These are phyloP conservation scores for Tetragonula carbonaria DNA, from an alignment of 2,888 invertebrate genomes.

Conservation along the genomic window DNA sequence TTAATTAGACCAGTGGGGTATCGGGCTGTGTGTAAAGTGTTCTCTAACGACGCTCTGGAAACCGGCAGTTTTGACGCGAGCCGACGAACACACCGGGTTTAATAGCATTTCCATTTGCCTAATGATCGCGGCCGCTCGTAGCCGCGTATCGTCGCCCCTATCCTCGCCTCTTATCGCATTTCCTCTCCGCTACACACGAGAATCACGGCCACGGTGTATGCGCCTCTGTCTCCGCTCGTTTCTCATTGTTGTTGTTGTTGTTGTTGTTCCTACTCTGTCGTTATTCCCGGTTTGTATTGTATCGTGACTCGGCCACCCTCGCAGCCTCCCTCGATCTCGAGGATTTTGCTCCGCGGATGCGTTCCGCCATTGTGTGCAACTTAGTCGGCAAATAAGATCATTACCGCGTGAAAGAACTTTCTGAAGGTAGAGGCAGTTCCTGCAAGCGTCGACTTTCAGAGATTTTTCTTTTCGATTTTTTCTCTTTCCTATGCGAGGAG, in stretches of 20 bases:
- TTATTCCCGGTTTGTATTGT: conserved; percentile 38
- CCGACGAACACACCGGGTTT: conserved; percentile 66
- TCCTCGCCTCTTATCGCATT: conserved; percentile 80
- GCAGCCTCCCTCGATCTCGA: conserved; percentile 42
- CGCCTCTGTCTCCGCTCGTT: conserved; percentile 53
- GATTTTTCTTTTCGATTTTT: too few species aligned
- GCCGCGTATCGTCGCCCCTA: conserved; percentile 69
- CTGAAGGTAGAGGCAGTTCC: conserved; percentile 10
- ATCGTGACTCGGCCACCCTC: conserved; percentile 42
- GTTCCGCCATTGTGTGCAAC: conserved; percentile 71
- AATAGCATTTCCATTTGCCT: conserved; percentile 80
- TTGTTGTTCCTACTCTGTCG: background rate
- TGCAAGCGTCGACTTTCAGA: too few species aligned
- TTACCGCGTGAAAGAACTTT: conserved; percentile 81
- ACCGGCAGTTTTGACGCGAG: conserved; percentile 66
- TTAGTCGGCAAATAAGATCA: conserved; percentile 82
- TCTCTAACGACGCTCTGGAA: conserved; percentile 51
- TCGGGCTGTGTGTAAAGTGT: conserved; percentile 17
- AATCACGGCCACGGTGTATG: conserved; percentile 29
- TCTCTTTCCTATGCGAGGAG: too few species aligned
- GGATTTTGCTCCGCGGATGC: conserved; percentile 51
- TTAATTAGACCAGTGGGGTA: conserved; percentile 46
- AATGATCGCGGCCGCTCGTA: conserved; percentile 77
- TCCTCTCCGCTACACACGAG: conserved; percentile 82
- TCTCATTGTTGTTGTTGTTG: conserved; percentile 65